A percentile compares a stretch with the other conserved stretches of the same genome.
Conservation (phyloP, 2,797 vertebrate genomes). For the Tauraco hartlaubi region DNA sequence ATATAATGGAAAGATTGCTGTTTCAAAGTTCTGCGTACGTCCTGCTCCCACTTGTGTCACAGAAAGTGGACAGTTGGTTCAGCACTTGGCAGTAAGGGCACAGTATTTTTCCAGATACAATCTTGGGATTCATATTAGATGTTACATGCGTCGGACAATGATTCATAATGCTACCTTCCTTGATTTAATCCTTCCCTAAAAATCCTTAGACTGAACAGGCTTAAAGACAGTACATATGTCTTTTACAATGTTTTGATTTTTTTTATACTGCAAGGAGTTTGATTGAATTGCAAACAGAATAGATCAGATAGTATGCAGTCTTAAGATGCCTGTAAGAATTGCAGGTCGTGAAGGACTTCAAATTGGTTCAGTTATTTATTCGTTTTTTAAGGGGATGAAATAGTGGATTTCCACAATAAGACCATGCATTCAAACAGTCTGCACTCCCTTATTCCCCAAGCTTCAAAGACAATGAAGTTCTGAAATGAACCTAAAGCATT, state of each 20-base stretch:
- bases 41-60: neutral
- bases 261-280: neutral
- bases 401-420: conserved; percentile 8
- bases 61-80: neutral
- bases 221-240: neutral
- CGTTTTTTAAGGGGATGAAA: conserved; percentile 6
- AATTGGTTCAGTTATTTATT: conserved; percentile 1
- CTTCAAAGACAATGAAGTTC: neutral
- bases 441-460: neutral
- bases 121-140: neutral
- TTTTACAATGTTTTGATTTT: neutral
- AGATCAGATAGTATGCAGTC: neutral
- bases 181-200: neutral
- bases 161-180: neutral
- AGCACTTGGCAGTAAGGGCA: neutral
- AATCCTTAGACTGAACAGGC: neutral
- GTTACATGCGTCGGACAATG: neutral
- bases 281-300: neutral
- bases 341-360: neutral
- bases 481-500: conserved; percentile 14
- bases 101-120: neutral
- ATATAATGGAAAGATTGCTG: neutral
- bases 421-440: neutral
- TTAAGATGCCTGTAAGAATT: neutral
- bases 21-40: neutral